phyloP scores from a whole-genome alignment of 2,797 vertebrate genomes.

The Hylomyscus alleni region DNA sequence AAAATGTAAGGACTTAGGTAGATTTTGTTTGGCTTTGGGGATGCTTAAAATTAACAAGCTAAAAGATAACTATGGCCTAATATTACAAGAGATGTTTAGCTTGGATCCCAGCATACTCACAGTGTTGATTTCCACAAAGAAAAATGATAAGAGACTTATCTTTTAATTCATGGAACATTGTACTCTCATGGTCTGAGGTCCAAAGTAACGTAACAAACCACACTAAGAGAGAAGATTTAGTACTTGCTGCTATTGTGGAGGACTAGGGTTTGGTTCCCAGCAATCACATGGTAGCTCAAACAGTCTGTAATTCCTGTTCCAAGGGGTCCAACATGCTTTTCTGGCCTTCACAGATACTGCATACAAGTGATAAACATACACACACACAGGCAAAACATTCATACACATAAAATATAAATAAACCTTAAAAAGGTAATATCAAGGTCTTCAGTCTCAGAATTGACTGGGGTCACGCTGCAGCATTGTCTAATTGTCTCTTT shows the following conservation, averaged over 20 bases:
- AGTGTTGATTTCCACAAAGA: constrained; percentile 19
- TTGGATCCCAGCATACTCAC: neutral
- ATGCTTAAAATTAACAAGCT: constrained; percentile 45
- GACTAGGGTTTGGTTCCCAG: neutral
- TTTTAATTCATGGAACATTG: constrained; percentile 31
- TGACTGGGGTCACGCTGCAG: no score
- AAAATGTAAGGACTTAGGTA: neutral
- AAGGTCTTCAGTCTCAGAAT: no score
- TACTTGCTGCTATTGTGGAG: neutral
- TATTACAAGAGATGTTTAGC: neutral
- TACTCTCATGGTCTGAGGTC: neutral
- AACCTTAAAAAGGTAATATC: neutral
- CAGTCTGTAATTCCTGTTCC: neutral
- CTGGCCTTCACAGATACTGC: neutral
- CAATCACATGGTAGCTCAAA: neutral
- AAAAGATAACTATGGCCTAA: neutral
- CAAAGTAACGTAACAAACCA: constrained; percentile 59
- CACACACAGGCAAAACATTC: neutral
- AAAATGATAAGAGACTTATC: neutral
- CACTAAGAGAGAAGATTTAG: constrained; percentile 5
- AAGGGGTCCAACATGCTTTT: neutral
- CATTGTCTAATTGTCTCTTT: no score
- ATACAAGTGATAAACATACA: neutral
- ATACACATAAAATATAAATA: neutral
- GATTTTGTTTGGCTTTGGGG: neutral